Evolutionary conservation across 2,113 vertebrate species (phyloP).

Genomic region (Oreotrochilus melanogaster): DNA sequence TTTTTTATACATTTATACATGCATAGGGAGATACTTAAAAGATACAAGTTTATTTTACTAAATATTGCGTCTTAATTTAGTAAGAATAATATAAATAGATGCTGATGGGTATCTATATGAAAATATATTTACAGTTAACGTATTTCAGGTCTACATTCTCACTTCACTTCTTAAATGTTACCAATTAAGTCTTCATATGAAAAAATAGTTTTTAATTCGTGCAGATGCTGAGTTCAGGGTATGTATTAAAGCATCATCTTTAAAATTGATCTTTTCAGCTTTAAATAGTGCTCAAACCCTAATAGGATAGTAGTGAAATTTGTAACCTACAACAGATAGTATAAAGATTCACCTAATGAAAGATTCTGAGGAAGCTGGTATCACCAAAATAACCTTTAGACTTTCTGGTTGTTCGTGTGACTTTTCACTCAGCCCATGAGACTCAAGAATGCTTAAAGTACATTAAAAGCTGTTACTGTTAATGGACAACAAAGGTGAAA

Average conservation of each 20-base stretch:
- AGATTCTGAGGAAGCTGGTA: background rate
- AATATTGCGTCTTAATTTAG: background rate
- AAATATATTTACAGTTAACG: background rate
- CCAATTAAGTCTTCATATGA: background rate
- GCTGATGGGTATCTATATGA: background rate
- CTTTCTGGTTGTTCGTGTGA: background rate
- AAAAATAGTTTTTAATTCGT: background rate
- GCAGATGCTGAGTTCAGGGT: background rate
- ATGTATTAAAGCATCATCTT: background rate
- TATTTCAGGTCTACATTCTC: background rate
- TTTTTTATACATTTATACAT: background rate
- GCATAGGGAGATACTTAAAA: background rate
- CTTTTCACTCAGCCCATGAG: background rate
- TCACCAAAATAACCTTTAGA: background rate
- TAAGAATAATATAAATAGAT: background rate
- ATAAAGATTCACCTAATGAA: background rate
- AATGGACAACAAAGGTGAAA: constrained; percentile 22
- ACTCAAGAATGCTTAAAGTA: background rate
- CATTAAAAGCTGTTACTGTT: background rate
- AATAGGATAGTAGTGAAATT: background rate
- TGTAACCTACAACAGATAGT: background rate
- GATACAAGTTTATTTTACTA: background rate
- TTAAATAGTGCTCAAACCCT: background rate
- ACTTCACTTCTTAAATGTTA: background rate
- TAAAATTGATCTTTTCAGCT: background rate